Conservation (phyloP, 2,888 invertebrate genomes). For the Pollenia labialis region DNA sequence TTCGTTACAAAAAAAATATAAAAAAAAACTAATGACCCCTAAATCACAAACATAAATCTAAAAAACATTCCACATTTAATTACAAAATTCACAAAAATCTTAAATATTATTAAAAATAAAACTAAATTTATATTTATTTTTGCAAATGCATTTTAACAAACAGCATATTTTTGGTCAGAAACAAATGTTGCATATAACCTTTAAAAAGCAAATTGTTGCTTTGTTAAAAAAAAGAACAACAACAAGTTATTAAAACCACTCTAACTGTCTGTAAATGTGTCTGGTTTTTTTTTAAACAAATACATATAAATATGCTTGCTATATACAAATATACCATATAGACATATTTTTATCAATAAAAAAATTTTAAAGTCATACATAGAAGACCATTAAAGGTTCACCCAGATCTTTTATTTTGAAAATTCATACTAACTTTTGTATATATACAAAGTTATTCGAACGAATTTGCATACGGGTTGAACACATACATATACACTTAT, state of each 20-base stretch:
- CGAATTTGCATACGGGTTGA: constrained; percentile 66
- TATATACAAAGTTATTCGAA: constrained; percentile 35
- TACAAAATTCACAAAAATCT: constrained; percentile 11
- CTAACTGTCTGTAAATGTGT: constrained; percentile 73
- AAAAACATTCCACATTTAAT: constrained; percentile 24
- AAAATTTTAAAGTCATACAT: constrained; percentile 40
- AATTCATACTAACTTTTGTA: constrained; percentile 3
- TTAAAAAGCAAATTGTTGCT: constrained; percentile 73
- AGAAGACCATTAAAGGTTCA: constrained; percentile 67
- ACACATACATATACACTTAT: background rate
- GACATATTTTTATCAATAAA: constrained; percentile 17
- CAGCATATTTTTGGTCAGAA: constrained; percentile 51
- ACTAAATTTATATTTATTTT: background rate
- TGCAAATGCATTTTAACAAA: constrained; percentile 30
- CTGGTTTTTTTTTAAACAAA: constrained; percentile 59
- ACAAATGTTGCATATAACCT: constrained; percentile 70
- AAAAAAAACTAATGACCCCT: constrained; percentile 29
- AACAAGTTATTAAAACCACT: constrained; percentile 71
- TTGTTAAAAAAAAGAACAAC: constrained; percentile 48
- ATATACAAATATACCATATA: constrained; percentile 16
- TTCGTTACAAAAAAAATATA: constrained; percentile 25
- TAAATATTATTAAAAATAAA: constrained; percentile 13
- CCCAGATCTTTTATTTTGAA: constrained; percentile 57
- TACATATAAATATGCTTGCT: background rate
- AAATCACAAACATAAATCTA: constrained; percentile 1